Base-by-base conservation (phyloP, 2,113 vertebrate species). In the Hystrix brachyura region DNA sequence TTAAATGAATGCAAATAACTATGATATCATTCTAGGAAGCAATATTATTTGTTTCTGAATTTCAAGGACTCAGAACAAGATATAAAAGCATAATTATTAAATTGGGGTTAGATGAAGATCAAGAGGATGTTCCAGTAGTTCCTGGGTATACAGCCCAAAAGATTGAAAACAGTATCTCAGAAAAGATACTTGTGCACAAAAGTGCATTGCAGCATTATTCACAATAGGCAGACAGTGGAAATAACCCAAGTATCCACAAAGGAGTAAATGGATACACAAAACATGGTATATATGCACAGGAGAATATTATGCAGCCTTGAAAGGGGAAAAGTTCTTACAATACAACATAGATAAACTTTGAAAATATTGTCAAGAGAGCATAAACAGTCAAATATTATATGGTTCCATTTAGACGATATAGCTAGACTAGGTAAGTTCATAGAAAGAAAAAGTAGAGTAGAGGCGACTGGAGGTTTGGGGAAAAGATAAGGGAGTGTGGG, bases 21-120 rank as follows among this genome's bases (percentile, higher is more conserved):
- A 87, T 29, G 29, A 59, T 86, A 57, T 38, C 51, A 85, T 82
- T 89, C 48, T 64, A 62, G 89, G 38, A 72, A 94, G 53, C 59
- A 84, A 46, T 34, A 12, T 9, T 65, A 38, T 84, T 90, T 94
- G 34, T 92, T 88, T 83, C 74, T 90, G 59, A 83, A 59, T 32
- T 83, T 65, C 55, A 29, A 87, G 64, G 25, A 72, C 13, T 71
- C 46, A 84, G 65, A 90, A 65, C 38, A 90, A 86, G 71, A 84
- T 78, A 34, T 32, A 76, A 57, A 80, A 59, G 59, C 1, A 7
- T 25, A 59, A 4, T 67, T 81, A 87, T 46, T 67, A 59, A 84
- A 43, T 21, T 55, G 48, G 90, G 25, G 51, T 67, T 83, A 95
- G 27, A 62, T 59, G 55, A 32, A 72, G 62, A 87, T 53, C 32